Evolutionary conservation across 2,113 vertebrate genomes (phyloP), one percentile per base, ranked within the genome.

Genomic region (Maccullochella peelii): DNA sequence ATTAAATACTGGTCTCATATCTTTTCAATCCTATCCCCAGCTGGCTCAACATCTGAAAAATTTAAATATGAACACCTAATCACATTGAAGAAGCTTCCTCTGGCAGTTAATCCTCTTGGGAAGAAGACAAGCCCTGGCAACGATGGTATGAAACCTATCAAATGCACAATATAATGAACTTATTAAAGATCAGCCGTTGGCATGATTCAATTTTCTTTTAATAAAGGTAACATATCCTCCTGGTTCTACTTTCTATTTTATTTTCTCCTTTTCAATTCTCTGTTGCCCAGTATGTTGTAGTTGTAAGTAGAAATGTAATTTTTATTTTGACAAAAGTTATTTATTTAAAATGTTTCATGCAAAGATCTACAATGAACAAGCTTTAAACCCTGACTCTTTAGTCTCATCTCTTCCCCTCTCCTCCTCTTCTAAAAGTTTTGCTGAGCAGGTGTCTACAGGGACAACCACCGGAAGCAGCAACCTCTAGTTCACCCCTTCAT

Each of bases 401-500:
- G 33, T 50, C 25, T 27, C 40, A 40, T 59, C 1, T 65, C 25
- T 44, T 38, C 36, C 25, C 10, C 40, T 36, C 49, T 15, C n/a
- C n/a, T 27, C 42, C 33, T 77, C 74, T 57, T 8, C 38, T 5
- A 14, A 36, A 27, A 18, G 20, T 66, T 88, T 79, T 66, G 25
- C 63, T 79, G 49, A 88, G 71, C 72, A 93, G 90, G 88, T 90
- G 83, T 79, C 73, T 84, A 25, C 62, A 44, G 58, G 81, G 59
- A 86, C 62, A 54, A 25, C 62, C 58, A 68, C 57, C n/a, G 67
- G 83, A 91, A 83, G 47, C 49, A 69, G 54, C 71, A 86, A 86
- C 82, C 92, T 89, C 61, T 50, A 72, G 63, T 88, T 93, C 85
- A 93, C 83, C 88, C 76, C 44, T 77, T 71, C 33, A 67, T 63